phyloP scores from a whole-genome alignment of 2,888 invertebrate species.

The Tryphoninae sp. region DNA sequence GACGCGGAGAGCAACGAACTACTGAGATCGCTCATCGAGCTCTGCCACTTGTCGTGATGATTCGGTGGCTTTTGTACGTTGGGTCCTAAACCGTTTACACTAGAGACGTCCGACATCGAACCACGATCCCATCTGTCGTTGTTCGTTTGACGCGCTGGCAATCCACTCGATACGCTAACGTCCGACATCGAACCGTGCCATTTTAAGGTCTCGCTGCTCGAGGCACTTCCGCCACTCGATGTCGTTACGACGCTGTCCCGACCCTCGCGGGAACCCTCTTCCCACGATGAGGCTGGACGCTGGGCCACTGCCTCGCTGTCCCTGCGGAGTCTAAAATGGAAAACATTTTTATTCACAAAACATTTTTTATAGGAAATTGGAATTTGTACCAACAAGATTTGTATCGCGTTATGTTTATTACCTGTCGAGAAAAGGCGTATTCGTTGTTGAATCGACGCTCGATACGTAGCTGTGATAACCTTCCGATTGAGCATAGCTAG shows the following conservation, averaged over 20 bases:
- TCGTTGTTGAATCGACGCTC: constrained; percentile 87
- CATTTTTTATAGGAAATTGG: not conserved
- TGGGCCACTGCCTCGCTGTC: constrained; percentile 84
- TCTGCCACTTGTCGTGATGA: constrained; percentile 81
- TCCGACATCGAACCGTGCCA: constrained; percentile 87
- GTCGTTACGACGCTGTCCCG: constrained; percentile 86
- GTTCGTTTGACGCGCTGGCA: constrained; percentile 70
- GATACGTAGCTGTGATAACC: constrained; percentile 92
- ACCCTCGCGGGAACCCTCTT: constrained; percentile 81
- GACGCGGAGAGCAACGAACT: constrained; percentile 57
- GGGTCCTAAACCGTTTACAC: constrained; percentile 72
- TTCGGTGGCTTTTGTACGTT: constrained; percentile 66
- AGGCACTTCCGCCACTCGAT: constrained; percentile 84
- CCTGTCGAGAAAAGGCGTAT: constrained; percentile 89
- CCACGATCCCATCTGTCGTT: constrained; percentile 70
- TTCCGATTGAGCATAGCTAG: constrained; percentile 90
- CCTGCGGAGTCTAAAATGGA: constrained; percentile 81
- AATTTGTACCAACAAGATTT: not conserved
- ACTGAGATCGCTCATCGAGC: constrained; percentile 87
- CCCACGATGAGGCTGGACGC: constrained; percentile 81
- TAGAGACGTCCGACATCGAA: constrained; percentile 79
- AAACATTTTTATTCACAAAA: not conserved
- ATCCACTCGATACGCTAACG: constrained; percentile 81
- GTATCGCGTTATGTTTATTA: constrained; percentile 65
- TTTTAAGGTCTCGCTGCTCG: constrained; percentile 90